phyloP scores from a whole-genome alignment of 1,140 invertebrate genomes.

The Dinothrombium tinctorium region DNA sequence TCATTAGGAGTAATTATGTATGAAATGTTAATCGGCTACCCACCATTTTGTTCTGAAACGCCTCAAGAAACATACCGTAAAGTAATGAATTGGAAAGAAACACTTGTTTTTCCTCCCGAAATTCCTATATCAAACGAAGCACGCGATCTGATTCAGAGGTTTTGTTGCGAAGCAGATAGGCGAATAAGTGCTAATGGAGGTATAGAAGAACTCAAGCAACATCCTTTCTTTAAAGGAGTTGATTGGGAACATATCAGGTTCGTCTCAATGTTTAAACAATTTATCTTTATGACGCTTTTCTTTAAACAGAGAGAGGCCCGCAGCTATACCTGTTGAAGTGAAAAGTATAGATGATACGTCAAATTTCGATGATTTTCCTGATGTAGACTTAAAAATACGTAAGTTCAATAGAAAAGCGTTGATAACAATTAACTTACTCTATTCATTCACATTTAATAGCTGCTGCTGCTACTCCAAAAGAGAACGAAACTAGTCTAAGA shows the following conservation, averaged over 20 bases:
- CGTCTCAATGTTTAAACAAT: not conserved
- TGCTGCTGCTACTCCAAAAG: conserved; percentile 25
- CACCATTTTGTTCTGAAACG: conserved; percentile 97
- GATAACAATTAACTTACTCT: not conserved
- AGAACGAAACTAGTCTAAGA: conserved; percentile 42
- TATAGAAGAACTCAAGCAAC: conserved; percentile 30
- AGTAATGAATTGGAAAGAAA: conserved; percentile 98
- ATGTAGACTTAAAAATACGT: conserved; percentile 82
- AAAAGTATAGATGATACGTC: conserved; percentile 68
- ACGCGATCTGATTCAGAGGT: conserved; percentile 28
- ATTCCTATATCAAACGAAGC: conserved; percentile 81
- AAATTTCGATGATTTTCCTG: conserved; percentile 99
- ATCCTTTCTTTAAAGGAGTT: conserved; percentile 30
- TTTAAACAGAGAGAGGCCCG: conserved; percentile 61
- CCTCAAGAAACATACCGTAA: conserved; percentile 98
- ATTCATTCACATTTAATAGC: conserved; percentile 30
- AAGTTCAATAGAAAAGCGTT: conserved; percentile 6
- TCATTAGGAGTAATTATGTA: conserved; percentile 99
- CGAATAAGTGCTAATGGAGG: conserved; percentile 34
- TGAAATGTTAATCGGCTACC: conserved; percentile 99
- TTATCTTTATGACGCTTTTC: not conserved
- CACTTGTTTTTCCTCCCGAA: conserved; percentile 90
- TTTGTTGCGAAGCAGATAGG: conserved; percentile 83
- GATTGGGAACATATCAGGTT: conserved; percentile 55
- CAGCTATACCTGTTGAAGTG: conserved; percentile 77